These are phyloP conservation scores for Cepaea nemoralis DNA, from an alignment of 1,140 invertebrate species.

Conservation along the genomic window DNA sequence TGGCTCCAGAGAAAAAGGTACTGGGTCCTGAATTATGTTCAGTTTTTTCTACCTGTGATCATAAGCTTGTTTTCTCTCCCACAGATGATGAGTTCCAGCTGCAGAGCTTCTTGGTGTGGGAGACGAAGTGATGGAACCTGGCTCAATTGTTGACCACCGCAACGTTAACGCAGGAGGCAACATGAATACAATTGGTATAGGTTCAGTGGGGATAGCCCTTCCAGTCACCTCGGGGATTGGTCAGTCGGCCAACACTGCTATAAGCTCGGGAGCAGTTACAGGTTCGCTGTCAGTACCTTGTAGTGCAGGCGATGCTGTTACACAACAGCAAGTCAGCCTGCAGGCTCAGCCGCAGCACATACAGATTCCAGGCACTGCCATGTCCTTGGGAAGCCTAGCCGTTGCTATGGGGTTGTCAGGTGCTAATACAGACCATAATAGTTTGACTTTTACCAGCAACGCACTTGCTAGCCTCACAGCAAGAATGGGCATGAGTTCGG, in stretches of 20 bases:
- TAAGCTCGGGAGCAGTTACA: slow-evolving; percentile 19
- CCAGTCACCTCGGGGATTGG: slow-evolving; percentile 35
- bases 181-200: slow-evolving; percentile 31
- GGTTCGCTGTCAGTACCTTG: slow-evolving; percentile 25
- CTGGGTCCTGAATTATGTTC: too few relatives aligned
- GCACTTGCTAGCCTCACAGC: slow-evolving; percentile 33
- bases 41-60: too few relatives aligned
- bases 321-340: slow-evolving; percentile 16
- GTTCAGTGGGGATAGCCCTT: slow-evolving; percentile 25
- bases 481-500: slow-evolving; percentile 38
- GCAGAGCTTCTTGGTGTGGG: background rate
- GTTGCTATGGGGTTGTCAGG: slow-evolving; percentile 41
- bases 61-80: background rate
- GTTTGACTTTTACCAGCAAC: slow-evolving; percentile 38
- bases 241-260: slow-evolving; percentile 6
- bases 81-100: background rate
- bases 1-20: too few relatives aligned
- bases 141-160: background rate
- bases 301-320: slow-evolving; percentile 11
- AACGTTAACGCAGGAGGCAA: background rate
- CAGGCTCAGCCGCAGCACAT: slow-evolving; percentile 33
- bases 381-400: slow-evolving; percentile 37
- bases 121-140: slow-evolving; percentile 17
- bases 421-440: slow-evolving; percentile 33
- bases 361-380: slow-evolving; percentile 34